Evolutionary conservation across 1,140 invertebrate genomes (phyloP).

Genomic region (Battus philenor): DNA sequence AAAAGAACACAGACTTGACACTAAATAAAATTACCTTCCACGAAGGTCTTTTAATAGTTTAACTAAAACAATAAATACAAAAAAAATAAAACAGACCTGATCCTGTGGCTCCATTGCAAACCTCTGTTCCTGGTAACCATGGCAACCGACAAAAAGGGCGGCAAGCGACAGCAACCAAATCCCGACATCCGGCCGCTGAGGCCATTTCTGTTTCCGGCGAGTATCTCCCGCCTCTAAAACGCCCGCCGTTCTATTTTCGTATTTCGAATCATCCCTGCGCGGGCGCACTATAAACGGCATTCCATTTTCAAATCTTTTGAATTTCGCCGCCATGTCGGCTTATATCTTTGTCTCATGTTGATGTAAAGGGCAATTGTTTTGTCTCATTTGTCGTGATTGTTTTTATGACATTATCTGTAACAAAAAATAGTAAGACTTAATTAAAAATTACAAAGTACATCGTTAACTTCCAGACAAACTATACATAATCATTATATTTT

Average conservation of each 20-base stretch:
- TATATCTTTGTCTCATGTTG: conserved; percentile 47
- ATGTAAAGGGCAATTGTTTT: conserved; percentile 22
- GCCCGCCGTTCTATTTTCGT: conserved; percentile 44
- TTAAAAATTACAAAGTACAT: no score
- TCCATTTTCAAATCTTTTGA: conserved; percentile 34
- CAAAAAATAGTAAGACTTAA: conserved; percentile 28
- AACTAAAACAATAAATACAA: neutral
- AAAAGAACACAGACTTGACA: no score
- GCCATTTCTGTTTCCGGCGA: conserved; percentile 38
- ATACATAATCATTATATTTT: no score
- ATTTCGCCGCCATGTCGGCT: conserved; percentile 43
- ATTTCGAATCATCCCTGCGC: conserved; percentile 42
- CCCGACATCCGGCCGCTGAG: conserved; percentile 35
- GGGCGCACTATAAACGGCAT: conserved; percentile 33
- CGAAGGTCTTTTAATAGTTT: neutral
- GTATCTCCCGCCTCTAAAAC: conserved; percentile 20
- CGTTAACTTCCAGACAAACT: no score
- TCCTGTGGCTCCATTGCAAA: conserved; percentile 67
- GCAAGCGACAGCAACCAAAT: conserved; percentile 36
- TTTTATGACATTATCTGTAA: conserved; percentile 38
- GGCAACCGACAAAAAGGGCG: conserved; percentile 39
- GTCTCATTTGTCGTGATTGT: conserved; percentile 29
- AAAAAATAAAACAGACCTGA: conserved; percentile 42
- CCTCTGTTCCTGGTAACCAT: conserved; percentile 62
- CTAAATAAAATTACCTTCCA: no score